These are phyloP conservation scores for Drosophila longiperda DNA, from an alignment of 2,888 invertebrate species.

Conservation along the genomic window DNA sequence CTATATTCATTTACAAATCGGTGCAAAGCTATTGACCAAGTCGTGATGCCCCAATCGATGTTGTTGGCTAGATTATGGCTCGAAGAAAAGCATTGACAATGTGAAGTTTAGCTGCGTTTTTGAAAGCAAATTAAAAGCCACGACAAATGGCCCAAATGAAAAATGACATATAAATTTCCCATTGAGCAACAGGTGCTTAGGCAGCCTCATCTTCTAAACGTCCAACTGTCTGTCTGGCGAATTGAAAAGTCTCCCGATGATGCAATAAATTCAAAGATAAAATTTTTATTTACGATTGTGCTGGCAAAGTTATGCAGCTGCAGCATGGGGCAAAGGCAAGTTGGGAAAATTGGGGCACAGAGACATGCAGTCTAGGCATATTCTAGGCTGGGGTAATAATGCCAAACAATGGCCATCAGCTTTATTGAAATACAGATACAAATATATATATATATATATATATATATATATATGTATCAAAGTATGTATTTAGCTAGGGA, in stretches of 20 bases:
- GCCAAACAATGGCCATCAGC: background rate
- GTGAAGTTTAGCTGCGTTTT: conserved; percentile 68
- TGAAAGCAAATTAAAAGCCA: conserved; percentile 75
- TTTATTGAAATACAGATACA: conserved; percentile 20
- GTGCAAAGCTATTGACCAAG: background rate
- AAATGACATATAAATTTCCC: conserved; percentile 70
- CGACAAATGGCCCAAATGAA: conserved; percentile 69
- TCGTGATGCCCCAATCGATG: background rate
- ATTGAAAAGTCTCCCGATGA: conserved; percentile 77
- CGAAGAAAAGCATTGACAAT: conserved; percentile 32
- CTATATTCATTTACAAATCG: background rate
- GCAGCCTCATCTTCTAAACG: background rate
- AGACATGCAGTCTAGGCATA: conserved; percentile 66
- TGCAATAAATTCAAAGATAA: conserved; percentile 82
- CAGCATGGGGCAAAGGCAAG: background rate
- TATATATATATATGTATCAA: no score
- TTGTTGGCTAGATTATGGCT: background rate
- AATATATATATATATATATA: background rate
- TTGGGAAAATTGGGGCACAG: background rate
- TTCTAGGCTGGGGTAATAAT: conserved; percentile 12
- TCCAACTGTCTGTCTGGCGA: conserved; percentile 33
- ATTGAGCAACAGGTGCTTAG: conserved; percentile 67
- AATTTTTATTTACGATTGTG: conserved; percentile 78
- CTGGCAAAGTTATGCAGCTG: conserved; percentile 20
- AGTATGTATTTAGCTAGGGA: conserved; percentile 16